Base-by-base conservation (phyloP, 2,888 invertebrate species). In the Tupiocoris notatus region DNA sequence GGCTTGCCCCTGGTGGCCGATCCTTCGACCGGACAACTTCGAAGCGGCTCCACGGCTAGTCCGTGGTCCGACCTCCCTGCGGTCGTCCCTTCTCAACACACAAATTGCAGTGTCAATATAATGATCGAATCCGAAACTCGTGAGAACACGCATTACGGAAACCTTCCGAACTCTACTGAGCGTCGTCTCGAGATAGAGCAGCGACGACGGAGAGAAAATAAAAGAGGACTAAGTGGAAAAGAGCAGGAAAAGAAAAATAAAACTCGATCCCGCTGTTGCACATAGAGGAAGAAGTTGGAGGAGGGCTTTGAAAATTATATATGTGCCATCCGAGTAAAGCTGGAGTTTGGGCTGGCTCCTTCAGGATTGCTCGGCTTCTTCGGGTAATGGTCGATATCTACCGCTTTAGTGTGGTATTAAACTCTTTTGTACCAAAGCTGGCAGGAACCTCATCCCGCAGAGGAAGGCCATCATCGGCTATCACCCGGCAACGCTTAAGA, bases 91-190 rank as follows among this genome's bases (percentile, higher is more conserved):
- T 39, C 39, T 39, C 39, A 39, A 22, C 70, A 25, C 67, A 78
- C 78, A 78, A 78, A 78, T 78, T 78, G 78, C 78, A 78, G 78
- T 78, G 78, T 78, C 78, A 78, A 78, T 78, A 78, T 78, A 78
- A 78, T 78, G 78, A 78, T 73, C 73, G 73, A 63, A 73, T 73
- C 73, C 62, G 62, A 73, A 70, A 70, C 70, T 70, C 70, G 70
- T 70, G 70, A 70, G 70, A 70, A 70, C 70, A 70, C 70, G 70
- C 70, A 70, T 70, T 58, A 70, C 70, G 39, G 39, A 39, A 39
- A 39, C 39, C 39, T 39, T 39, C 39, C 39, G 39, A 39, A 39
- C 39, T 39, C 39, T 39, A 39, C 39, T 39, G 39, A 3, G 39
- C 39, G 39, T 3, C 39, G n/a, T n/a, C n/a, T n/a, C n/a, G n/a